Conservation (phyloP, 2,113 vertebrate genomes). For the Pristiophorus japonicus region DNA sequence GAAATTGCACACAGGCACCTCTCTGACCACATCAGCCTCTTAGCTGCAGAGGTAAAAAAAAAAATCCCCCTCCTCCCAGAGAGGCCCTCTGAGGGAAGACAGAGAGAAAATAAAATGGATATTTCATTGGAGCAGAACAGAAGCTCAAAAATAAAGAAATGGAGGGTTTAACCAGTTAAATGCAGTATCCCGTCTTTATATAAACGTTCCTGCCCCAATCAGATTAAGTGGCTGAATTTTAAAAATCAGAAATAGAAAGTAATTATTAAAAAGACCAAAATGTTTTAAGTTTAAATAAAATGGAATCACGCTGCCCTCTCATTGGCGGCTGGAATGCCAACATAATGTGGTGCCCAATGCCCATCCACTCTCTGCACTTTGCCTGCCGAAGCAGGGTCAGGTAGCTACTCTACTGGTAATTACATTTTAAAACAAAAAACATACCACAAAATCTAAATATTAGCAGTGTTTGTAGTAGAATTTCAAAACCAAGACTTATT, state of each 20-base stretch:
- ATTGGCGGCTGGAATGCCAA: neutral
- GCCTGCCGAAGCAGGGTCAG: neutral
- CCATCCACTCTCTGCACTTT: neutral
- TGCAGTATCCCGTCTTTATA: neutral
- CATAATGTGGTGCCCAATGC: neutral
- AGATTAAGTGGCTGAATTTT: neutral
- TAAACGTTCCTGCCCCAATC: too few relatives aligned
- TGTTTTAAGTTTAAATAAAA: neutral
- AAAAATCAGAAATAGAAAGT: neutral
- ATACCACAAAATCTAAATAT: neutral
- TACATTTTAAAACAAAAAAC: neutral
- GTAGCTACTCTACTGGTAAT: neutral
- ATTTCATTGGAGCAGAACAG: too few relatives aligned
- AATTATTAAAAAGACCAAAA: too few relatives aligned
- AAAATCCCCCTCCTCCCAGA: too few relatives aligned
- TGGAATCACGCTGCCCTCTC: neutral
- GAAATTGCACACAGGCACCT: too few relatives aligned
- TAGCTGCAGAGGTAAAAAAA: neutral
- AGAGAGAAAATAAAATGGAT: too few relatives aligned
- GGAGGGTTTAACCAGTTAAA: too few relatives aligned
- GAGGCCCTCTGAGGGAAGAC: too few relatives aligned
- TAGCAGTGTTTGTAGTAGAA: neutral
- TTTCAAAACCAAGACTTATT: neutral
- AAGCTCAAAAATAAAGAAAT: too few relatives aligned
- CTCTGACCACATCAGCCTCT: neutral